Evolutionary conservation across 1,140 invertebrate species (phyloP).

Genomic region (Odontomachus brunneus): DNA sequence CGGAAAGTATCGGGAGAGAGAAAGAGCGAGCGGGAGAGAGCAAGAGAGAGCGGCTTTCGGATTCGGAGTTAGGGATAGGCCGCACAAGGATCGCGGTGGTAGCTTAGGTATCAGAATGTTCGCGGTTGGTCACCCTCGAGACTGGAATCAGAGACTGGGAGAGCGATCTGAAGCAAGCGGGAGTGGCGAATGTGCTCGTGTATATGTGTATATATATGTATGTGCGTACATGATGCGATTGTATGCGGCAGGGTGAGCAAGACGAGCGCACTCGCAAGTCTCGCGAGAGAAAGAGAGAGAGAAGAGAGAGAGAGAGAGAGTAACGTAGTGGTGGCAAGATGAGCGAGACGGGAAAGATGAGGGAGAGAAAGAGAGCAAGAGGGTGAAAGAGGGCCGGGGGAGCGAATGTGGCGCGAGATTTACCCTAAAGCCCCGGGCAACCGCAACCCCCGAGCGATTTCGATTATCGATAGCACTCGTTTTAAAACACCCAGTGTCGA

Average conservation of each 20-base stretch:
- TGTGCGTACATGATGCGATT: conserved; percentile 13
- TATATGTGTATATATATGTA: neutral
- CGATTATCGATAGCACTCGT: conserved; percentile 84
- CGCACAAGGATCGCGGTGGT: conserved; percentile 76
- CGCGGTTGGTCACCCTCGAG: conserved; percentile 81
- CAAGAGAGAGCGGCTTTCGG: conserved; percentile 36
- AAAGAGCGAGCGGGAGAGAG: conserved; percentile 9
- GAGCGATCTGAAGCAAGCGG: conserved; percentile 39
- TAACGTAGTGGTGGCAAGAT: conserved; percentile 20
- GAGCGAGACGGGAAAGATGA: conserved; percentile 1
- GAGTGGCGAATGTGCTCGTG: conserved; percentile 29
- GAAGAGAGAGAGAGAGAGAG: conserved; percentile 25
- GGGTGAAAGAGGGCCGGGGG: conserved; percentile 28
- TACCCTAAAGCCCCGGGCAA: conserved; percentile 74
- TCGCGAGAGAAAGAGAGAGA: conserved; percentile 29
- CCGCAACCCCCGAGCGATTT: conserved; percentile 82
- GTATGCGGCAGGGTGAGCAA: conserved; percentile 25
- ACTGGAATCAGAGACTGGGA: conserved; percentile 74
- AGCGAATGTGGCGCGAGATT: conserved; percentile 65
- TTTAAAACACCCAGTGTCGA: conserved; percentile 83
- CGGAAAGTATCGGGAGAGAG: conserved; percentile 48
- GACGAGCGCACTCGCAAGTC: neutral
- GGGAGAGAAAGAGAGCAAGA: conserved; percentile 9
- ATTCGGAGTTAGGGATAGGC: conserved; percentile 68
- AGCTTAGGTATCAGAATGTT: conserved; percentile 79